These are phyloP conservation scores for Apotomis betuletana DNA, from an alignment of 2,888 invertebrate species.

Conservation along the genomic window DNA sequence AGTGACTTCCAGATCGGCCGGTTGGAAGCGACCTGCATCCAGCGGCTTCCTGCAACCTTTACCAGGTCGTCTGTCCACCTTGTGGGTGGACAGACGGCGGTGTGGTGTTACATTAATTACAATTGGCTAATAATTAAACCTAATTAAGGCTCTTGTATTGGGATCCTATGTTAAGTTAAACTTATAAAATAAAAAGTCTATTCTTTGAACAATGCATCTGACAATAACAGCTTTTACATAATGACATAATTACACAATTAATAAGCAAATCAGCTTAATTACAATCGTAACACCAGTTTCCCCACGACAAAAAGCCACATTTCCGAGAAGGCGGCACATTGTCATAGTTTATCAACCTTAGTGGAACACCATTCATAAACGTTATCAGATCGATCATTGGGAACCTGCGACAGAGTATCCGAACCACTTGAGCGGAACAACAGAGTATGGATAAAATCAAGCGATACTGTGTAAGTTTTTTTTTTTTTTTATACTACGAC, in stretches of 20 bases:
- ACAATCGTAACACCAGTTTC: constrained; percentile 10
- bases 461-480: too few relatives aligned
- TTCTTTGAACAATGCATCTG: neutral
- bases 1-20: too few relatives aligned
- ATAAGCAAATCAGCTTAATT: constrained; percentile 17
- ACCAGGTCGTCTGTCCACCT: too few relatives aligned
- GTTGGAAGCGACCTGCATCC: too few relatives aligned
- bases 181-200: too few relatives aligned
- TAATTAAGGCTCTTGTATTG: too few relatives aligned
- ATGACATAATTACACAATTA: neutral
- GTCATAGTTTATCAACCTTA: constrained; percentile 25
- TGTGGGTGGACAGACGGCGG: too few relatives aligned
- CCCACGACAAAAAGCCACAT: constrained; percentile 6
- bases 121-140: too few relatives aligned
- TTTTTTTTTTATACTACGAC: too few relatives aligned
- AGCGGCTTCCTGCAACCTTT: too few relatives aligned
- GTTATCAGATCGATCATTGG: constrained; percentile 20
- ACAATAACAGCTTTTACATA: neutral
- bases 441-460: neutral
- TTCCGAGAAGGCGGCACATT: constrained; percentile 29
- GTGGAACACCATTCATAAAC: neutral
- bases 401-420: constrained; percentile 18
- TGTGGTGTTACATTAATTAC: too few relatives aligned
- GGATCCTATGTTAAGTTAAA: too few relatives aligned
- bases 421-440: neutral